A percentile compares a stretch with the other conserved stretches of the same genome.
These are phyloP conservation scores for Cnemophilus loriae DNA, from an alignment of 2,113 vertebrate genomes.

Conservation along the genomic window DNA sequence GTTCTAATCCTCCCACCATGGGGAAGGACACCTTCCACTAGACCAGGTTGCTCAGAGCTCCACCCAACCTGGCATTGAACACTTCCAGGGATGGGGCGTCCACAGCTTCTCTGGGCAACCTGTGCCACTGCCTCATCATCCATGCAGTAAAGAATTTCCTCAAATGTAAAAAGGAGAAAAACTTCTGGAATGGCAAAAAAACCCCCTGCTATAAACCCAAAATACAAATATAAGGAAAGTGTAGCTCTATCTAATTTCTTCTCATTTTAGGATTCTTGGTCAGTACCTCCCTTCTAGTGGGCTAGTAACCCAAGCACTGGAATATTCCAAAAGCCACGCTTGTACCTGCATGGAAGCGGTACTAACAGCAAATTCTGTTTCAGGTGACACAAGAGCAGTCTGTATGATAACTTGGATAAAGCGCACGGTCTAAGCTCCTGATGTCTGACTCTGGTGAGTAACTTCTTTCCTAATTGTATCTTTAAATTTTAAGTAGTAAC, in stretches of 20 bases:
- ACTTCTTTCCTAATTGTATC: not conserved
- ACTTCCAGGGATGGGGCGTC: not conserved
- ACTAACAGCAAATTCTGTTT: not conserved
- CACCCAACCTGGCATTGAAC: not conserved
- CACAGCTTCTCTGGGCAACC: not conserved
- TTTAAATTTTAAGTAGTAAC: not conserved
- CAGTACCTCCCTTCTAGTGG: not conserved
- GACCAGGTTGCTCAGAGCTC: not conserved
- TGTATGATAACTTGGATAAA: not conserved
- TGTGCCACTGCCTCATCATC: not conserved
- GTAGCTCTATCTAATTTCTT: not conserved
- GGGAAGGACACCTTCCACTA: not conserved
- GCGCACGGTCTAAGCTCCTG: not conserved
- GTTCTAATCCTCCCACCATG: not conserved
- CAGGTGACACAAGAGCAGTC: not conserved
- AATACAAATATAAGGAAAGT: not conserved
- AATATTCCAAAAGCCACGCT: not conserved
- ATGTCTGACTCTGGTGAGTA: not conserved
- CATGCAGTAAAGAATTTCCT: not conserved
- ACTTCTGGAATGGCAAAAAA: not conserved
- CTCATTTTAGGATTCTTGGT: not conserved
- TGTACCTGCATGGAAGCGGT: accelerated
- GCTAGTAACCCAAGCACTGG: not conserved
- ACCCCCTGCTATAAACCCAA: not conserved
- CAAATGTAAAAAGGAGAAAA: not conserved